These are phyloP conservation scores for Latheticus oryzae DNA, from an alignment of 2,888 invertebrate genomes.

Conservation along the genomic window DNA sequence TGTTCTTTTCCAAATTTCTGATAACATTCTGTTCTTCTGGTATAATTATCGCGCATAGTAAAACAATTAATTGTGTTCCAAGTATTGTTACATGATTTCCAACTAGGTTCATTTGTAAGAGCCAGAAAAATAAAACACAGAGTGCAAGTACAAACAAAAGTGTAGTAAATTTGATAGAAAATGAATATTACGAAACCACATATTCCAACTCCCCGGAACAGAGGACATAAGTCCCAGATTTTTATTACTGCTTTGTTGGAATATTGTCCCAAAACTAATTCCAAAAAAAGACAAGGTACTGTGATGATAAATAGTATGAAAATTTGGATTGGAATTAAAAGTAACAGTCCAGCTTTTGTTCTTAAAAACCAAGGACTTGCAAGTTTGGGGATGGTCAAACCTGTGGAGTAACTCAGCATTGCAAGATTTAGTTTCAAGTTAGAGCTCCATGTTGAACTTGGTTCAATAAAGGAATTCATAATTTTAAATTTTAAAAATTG, in stretches of 20 bases:
- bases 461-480: not conserved
- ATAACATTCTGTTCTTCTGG: conserved; percentile 8
- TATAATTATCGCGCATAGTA: conserved; percentile 19
- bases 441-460: conserved; percentile 18
- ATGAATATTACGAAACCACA: conserved; percentile 24
- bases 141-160: conserved; percentile 24
- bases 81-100: conserved; percentile 36
- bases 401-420: conserved; percentile 15
- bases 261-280: conserved; percentile 41
- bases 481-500: not conserved
- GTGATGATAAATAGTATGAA: conserved; percentile 14
- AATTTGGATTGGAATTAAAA: conserved; percentile 7
- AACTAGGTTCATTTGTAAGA: conserved; percentile 16
- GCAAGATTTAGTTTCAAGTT: conserved; percentile 13
- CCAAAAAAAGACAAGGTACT: conserved; percentile 38
- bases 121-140: conserved; percentile 27
- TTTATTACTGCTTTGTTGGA: conserved; percentile 33
- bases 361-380: not conserved
- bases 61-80: conserved; percentile 40
- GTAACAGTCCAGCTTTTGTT: conserved; percentile 8
- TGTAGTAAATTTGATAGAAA: conserved; percentile 23
- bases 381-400: conserved; percentile 2
- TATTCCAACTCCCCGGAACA: conserved; percentile 37
- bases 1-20: conserved; percentile 7
- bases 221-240: conserved; percentile 42